Percentiles rank a stretch among this genome's conserved stretches.
These are phyloP conservation scores for Zapornia atra DNA, from an alignment of 2,113 vertebrate genomes.

Conservation along the genomic window DNA sequence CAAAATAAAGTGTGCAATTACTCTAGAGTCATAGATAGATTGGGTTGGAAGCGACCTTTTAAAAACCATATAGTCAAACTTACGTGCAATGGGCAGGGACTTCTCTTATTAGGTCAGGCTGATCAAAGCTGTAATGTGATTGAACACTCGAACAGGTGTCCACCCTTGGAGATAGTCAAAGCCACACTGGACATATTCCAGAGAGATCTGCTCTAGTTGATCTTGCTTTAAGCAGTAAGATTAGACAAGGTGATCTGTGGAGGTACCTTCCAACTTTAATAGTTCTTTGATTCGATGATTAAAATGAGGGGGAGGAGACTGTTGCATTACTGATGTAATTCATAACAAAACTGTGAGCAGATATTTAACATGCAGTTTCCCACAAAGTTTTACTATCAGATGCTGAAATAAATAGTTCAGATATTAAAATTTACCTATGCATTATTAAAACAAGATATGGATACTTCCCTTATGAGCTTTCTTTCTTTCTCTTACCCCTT, in stretches of 20 bases:
- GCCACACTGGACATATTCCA: fast-evolving
- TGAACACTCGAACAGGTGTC: background rate
- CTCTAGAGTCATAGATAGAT: background rate
- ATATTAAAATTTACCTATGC: background rate
- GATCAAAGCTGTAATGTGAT: background rate
- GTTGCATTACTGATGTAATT: background rate
- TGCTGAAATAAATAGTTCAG: background rate
- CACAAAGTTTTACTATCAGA: background rate
- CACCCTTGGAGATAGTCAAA: background rate
- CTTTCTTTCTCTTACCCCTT: background rate
- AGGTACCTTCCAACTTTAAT: background rate
- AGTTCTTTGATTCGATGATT: background rate
- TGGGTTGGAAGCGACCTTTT: background rate
- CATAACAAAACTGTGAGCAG: background rate
- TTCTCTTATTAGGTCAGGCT: background rate
- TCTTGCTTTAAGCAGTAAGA: background rate
- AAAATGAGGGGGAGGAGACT: background rate
- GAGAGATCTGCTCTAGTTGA: background rate
- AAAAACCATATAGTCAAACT: background rate
- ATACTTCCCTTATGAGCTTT: background rate
- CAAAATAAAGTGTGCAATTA: background rate
- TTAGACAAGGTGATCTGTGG: background rate
- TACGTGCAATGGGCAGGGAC: background rate
- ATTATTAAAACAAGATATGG: background rate
- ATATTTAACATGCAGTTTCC: background rate